Conservation (phyloP, 2,888 invertebrate genomes). For the Lymantria monacha region DNA sequence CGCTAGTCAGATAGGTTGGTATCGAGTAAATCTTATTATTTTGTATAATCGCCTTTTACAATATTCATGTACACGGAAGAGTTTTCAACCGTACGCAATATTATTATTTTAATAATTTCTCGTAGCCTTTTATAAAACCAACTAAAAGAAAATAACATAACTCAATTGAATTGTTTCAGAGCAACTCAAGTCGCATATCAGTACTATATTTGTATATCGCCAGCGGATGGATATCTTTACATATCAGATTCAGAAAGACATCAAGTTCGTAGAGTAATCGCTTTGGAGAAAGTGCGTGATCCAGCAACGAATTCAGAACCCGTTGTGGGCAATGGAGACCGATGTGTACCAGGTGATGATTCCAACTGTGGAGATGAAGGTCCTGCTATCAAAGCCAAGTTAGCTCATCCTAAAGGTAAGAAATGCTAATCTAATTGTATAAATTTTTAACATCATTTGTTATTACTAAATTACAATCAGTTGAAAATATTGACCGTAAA, state of each 20-base stretch:
- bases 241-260: slow-evolving; percentile 97
- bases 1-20: too few species aligned
- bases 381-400: slow-evolving; percentile 92
- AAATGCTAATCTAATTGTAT: background rate
- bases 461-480: too few species aligned
- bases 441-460: background rate
- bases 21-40: too few species aligned
- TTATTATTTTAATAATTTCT: too few species aligned
- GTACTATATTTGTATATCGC: slow-evolving; percentile 97
- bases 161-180: slow-evolving; percentile 77
- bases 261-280: slow-evolving; percentile 90
- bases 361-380: slow-evolving; percentile 98
- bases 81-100: too few species aligned
- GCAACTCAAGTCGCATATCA: slow-evolving; percentile 98
- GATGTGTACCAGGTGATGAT: slow-evolving; percentile 96
- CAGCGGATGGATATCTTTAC: slow-evolving; percentile 97
- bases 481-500: too few species aligned
- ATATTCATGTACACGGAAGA: too few species aligned
- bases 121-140: too few species aligned
- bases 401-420: slow-evolving; percentile 97
- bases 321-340: slow-evolving; percentile 94
- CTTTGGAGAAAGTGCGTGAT: slow-evolving; percentile 90
- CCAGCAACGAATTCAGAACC: slow-evolving; percentile 92
- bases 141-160: too few species aligned
- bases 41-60: too few species aligned